Evolutionary conservation across 2,888 invertebrate genomes (phyloP).

Genomic region (Cecidostiba fungosa): DNA sequence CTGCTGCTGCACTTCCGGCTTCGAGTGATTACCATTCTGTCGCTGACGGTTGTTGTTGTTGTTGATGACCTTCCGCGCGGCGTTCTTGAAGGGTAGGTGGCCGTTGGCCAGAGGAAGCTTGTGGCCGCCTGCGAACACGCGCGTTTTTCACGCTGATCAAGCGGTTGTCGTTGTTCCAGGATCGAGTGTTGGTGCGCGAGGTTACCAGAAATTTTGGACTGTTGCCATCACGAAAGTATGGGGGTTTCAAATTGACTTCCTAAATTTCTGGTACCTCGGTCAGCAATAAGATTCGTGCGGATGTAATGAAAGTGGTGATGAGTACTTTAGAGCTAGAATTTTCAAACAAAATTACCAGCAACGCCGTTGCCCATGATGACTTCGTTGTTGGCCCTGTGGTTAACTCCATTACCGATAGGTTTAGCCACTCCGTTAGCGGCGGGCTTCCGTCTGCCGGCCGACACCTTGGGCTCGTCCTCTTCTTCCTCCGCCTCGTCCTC

Average conservation of each 20-base stretch:
- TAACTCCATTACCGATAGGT: conserved; percentile 79
- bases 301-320: background rate
- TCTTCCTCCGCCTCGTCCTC: conserved; percentile 55
- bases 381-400: conserved; percentile 28
- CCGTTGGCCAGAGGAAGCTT: conserved; percentile 37
- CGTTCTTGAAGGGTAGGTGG: background rate
- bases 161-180: conserved; percentile 24
- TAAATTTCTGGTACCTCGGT: background rate
- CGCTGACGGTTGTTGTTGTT: conserved; percentile 22
- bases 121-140: conserved; percentile 29
- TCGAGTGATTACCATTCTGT: conserved; percentile 42
- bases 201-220: conserved; percentile 45
- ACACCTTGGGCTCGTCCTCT: conserved; percentile 68
- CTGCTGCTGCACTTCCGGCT: background rate
- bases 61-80: background rate
- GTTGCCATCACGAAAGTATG: too few relatives aligned
- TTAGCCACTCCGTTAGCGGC: conserved; percentile 79
- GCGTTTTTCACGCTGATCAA: conserved; percentile 56
- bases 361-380: conserved; percentile 66
- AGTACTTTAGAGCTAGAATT: background rate
- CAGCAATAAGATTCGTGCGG: background rate
- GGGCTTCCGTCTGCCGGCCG: conserved; percentile 71
- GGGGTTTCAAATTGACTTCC: background rate
- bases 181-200: background rate
- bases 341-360: conserved; percentile 45